These are phyloP conservation scores for zebrafish (Danio rerio) DNA, from an alignment of 2,113 vertebrate species.

Conservation along the genomic window DNA sequence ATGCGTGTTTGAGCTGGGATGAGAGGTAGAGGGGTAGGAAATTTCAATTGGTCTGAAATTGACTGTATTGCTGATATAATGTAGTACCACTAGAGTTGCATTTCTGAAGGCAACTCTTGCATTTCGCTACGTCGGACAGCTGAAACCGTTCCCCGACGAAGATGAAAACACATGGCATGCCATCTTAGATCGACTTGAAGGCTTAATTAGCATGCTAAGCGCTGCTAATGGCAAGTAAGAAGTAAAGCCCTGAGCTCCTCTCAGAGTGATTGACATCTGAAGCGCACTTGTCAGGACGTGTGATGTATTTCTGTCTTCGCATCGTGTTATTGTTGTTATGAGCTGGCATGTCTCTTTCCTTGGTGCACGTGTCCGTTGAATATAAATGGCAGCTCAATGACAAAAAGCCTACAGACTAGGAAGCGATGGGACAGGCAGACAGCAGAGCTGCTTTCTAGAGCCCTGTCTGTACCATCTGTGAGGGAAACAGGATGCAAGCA, in stretches of 20 bases:
- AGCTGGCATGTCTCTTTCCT: conserved; percentile 66
- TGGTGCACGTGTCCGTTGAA: conserved; percentile 69
- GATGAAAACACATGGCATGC: conserved; percentile 18
- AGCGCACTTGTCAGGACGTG: conserved; percentile 53
- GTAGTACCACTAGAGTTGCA: conserved; percentile 55
- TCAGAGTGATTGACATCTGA: conserved; percentile 68
- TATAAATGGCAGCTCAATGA: conserved; percentile 75
- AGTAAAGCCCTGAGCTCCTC: conserved; percentile 60
- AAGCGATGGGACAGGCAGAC: conserved; percentile 61
- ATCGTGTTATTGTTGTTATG: conserved; percentile 72
- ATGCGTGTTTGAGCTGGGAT: conserved; percentile 67
- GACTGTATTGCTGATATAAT: conserved; percentile 61
- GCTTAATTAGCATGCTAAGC: conserved; percentile 58
- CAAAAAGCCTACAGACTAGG: conserved; percentile 74
- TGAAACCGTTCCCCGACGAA: conserved; percentile 39
- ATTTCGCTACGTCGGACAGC: conserved; percentile 40
- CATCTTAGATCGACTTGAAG: conserved; percentile 46
- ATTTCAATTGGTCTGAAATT: conserved; percentile 58
- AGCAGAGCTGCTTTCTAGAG: conserved; percentile 62
- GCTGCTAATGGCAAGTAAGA: conserved; percentile 52
- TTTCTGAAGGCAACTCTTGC: conserved; percentile 50
- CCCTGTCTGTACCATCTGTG: conserved; percentile 68
- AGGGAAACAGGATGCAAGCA: conserved; percentile 68
- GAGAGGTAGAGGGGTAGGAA: conserved; percentile 53
- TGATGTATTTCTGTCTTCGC: conserved; percentile 66